These are phyloP conservation scores for Dysidea cf. avara DNA, from an alignment of 37 sponge, comb jelly and placozoan species.

Conservation along the genomic window DNA sequence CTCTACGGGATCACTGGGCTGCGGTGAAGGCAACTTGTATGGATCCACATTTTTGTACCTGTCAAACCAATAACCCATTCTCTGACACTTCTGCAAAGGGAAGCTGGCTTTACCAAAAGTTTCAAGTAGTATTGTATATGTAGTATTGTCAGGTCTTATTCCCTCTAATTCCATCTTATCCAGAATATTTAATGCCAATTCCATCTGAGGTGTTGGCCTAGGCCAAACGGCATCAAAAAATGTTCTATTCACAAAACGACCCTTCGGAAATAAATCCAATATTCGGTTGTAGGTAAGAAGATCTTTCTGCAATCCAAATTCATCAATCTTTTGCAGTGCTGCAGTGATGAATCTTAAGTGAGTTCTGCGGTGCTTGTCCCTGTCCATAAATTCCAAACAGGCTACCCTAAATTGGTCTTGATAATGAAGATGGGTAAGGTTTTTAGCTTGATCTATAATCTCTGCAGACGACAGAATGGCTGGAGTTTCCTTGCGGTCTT, in stretches of 20 bases:
- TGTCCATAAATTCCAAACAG: slow-evolving; percentile 47
- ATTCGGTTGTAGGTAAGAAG: slow-evolving; percentile 77
- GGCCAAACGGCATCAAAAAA: slow-evolving; percentile 90
- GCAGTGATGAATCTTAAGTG: slow-evolving; percentile 73
- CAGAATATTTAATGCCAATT: slow-evolving; percentile 74
- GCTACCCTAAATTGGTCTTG: slow-evolving; percentile 65
- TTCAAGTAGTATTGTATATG: slow-evolving; percentile 60
- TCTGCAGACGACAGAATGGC: neutral
- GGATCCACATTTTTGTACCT: slow-evolving; percentile 76
- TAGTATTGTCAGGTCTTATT: slow-evolving; percentile 65
- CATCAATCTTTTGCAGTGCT: slow-evolving; percentile 78
- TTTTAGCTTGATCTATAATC: slow-evolving; percentile 54
- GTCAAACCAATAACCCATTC: slow-evolving; percentile 87
- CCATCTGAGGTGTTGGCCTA: slow-evolving; percentile 78
- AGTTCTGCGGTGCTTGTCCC: slow-evolving; percentile 72
- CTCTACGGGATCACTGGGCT: slow-evolving; percentile 46
- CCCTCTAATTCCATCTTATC: slow-evolving; percentile 92
- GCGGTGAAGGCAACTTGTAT: slow-evolving; percentile 45
- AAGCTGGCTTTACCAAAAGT: slow-evolving; percentile 75
- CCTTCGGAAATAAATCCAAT: slow-evolving; percentile 82
- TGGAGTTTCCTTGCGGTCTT: too few relatives aligned
- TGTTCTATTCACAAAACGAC: slow-evolving; percentile 54
- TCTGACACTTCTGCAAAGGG: slow-evolving; percentile 80
- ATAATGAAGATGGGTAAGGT: neutral
- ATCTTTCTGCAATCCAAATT: slow-evolving; percentile 72